These are phyloP conservation scores for Anoncus sp. DNA, from an alignment of 2,888 invertebrate genomes.

Conservation along the genomic window DNA sequence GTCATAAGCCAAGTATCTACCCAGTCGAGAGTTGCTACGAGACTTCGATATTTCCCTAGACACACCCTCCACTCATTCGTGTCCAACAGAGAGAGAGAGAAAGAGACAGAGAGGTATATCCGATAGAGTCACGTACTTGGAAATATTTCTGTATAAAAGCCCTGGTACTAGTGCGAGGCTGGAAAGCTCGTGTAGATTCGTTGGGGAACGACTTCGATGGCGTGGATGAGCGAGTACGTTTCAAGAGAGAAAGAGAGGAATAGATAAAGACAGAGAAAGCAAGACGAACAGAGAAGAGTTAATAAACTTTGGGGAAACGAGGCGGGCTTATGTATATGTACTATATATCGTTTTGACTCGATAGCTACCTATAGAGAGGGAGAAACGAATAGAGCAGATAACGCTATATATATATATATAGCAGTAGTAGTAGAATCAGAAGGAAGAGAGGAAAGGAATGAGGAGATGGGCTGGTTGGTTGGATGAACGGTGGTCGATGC, in stretches of 20 bases:
- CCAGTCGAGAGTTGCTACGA: conserved; percentile 17
- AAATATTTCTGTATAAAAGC: conserved; percentile 61
- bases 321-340: conserved; percentile 44
- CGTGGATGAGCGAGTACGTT: conserved; percentile 50
- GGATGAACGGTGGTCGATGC: conserved; percentile 58
- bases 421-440: conserved; percentile 29
- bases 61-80: conserved; percentile 35
- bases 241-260: conserved; percentile 41
- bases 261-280: too few relatives aligned
- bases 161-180: conserved; percentile 35
- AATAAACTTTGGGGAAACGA: conserved; percentile 71
- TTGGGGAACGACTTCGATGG: conserved; percentile 40
- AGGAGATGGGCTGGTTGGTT: conserved; percentile 55
- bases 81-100: background rate
- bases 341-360: conserved; percentile 61
- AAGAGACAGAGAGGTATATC: background rate
- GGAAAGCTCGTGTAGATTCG: conserved; percentile 51
- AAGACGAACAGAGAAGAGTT: conserved; percentile 62
- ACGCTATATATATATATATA: conserved; percentile 12
- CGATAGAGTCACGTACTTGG: conserved; percentile 53
- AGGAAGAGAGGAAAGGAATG: conserved; percentile 41
- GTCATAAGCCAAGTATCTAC: conserved; percentile 15
- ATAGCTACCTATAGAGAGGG: conserved; percentile 50
- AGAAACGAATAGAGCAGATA: conserved; percentile 25
- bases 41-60: conserved; percentile 57